Evolutionary conservation across 2,113 vertebrate species (phyloP).

Genomic region (Hirundichthys speculiger): DNA sequence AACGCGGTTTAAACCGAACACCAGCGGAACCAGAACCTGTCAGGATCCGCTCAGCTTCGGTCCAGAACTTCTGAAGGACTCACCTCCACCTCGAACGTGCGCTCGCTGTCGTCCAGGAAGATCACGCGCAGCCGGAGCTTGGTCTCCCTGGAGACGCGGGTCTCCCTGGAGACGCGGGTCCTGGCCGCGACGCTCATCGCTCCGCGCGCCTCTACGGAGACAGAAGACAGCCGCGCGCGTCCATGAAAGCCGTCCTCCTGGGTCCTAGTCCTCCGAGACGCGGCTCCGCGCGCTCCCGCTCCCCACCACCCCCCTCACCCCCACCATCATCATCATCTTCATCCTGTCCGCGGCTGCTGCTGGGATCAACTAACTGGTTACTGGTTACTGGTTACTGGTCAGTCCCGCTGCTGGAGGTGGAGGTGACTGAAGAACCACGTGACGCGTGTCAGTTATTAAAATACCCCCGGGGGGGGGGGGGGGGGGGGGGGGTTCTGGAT

Average conservation of each 20-base stretch:
- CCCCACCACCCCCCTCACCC: not conserved
- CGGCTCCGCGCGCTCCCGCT: constrained; percentile 21
- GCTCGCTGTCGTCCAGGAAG: constrained; percentile 81
- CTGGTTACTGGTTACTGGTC: too few species aligned
- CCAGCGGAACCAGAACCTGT: too few species aligned
- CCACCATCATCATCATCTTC: not conserved
- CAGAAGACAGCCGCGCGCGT: not conserved
- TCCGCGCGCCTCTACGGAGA: constrained; percentile 13
- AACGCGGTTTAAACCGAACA: too few species aligned
- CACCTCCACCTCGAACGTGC: constrained; percentile 83
- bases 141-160: constrained; percentile 68
- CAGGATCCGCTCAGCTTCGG: too few species aligned
- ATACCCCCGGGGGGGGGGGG: too few species aligned
- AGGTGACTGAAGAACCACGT: too few species aligned
- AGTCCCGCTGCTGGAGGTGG: too few species aligned
- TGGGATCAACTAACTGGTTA: too few species aligned
- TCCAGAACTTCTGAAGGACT: constrained; percentile 17
- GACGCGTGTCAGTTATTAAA: too few species aligned
- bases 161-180: constrained; percentile 46
- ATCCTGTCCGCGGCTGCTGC: not conserved
- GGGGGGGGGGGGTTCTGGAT: too few species aligned
- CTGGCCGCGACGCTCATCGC: constrained; percentile 51
- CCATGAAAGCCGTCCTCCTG: constrained; percentile 8
- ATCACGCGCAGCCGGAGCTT: constrained; percentile 77
- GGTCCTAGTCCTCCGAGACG: too few species aligned